phyloP scores from a whole-genome alignment of 2,888 invertebrate genomes.

The Oxytorus armatus region DNA sequence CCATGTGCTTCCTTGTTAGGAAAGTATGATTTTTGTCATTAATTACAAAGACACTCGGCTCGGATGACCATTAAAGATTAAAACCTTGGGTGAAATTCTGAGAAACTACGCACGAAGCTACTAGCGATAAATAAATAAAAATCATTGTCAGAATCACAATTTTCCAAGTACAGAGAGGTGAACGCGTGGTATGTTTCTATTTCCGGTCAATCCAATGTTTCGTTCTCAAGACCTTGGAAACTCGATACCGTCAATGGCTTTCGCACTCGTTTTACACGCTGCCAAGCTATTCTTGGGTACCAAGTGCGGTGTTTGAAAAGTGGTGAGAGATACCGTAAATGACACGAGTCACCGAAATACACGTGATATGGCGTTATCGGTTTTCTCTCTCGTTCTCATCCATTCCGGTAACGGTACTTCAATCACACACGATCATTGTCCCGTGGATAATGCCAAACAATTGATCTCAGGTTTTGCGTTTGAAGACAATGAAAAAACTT shows the following conservation, averaged over 20 bases:
- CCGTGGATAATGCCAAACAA: too few species aligned
- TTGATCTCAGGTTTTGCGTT: too few species aligned
- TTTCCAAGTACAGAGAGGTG: neutral
- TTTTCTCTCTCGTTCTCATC: too few species aligned
- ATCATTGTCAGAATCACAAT: slow-evolving; percentile 17
- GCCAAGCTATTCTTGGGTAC: too few species aligned
- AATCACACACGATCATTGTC: too few species aligned
- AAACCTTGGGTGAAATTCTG: neutral
- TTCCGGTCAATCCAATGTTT: slow-evolving; percentile 26
- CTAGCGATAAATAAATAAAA: neutral
- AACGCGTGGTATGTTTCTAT: slow-evolving; percentile 8
- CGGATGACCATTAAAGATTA: neutral
- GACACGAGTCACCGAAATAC: too few species aligned
- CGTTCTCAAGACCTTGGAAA: slow-evolving; percentile 5
- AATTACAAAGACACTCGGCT: slow-evolving; percentile 1
- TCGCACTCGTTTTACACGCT: neutral
- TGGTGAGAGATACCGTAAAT: slow-evolving; percentile 1
- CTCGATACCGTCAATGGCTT: neutral
- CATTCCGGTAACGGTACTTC: too few species aligned
- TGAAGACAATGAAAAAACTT: too few species aligned
- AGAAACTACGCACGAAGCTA: neutral
- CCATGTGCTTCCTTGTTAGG: neutral
- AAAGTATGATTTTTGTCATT: neutral
- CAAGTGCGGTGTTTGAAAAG: too few species aligned
- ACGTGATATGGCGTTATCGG: too few species aligned